Conservation (phyloP, 2,113 vertebrate species). For the Sorex araneus region DNA sequence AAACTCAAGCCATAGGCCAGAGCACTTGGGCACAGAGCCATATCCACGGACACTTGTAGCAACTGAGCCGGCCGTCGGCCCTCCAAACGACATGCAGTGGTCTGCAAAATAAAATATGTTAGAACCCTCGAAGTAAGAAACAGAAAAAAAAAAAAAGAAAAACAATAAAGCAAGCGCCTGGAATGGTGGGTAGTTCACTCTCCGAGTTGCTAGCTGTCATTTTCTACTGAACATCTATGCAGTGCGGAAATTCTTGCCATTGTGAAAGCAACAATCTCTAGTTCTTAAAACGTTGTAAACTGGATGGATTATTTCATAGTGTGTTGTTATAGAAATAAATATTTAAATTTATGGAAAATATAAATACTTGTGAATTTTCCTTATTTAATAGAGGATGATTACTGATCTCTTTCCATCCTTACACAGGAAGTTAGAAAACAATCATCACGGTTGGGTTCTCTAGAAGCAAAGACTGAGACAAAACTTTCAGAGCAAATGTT, state of each 20-base stretch:
- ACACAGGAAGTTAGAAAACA: neutral
- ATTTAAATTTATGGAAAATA: constrained; percentile 16
- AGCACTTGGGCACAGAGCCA: neutral
- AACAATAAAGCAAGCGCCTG: neutral
- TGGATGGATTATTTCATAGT: constrained; percentile 12
- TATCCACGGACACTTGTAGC: constrained; percentile 67
- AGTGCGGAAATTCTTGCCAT: neutral
- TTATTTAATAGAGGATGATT: constrained; percentile 31
- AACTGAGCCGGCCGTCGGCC: constrained; percentile 51
- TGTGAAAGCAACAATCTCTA: constrained; percentile 22
- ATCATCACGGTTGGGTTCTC: neutral
- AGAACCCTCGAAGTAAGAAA: constrained; percentile 80
- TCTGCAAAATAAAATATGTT: constrained; percentile 81
- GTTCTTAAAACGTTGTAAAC: neutral
- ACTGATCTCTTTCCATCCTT: neutral
- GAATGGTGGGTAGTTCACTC: neutral
- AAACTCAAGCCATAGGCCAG: constrained; percentile 5
- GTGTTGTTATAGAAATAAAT: neutral
- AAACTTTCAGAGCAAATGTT: neutral
- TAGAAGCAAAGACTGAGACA: neutral
- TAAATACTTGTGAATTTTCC: constrained; percentile 19
- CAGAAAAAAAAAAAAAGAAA: too few species aligned
- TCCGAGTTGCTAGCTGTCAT: neutral
- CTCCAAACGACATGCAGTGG: constrained; percentile 67
- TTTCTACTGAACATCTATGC: neutral